Base-by-base conservation (phyloP, 2,888 invertebrate species). In the Digitonthophagus gazella region DNA sequence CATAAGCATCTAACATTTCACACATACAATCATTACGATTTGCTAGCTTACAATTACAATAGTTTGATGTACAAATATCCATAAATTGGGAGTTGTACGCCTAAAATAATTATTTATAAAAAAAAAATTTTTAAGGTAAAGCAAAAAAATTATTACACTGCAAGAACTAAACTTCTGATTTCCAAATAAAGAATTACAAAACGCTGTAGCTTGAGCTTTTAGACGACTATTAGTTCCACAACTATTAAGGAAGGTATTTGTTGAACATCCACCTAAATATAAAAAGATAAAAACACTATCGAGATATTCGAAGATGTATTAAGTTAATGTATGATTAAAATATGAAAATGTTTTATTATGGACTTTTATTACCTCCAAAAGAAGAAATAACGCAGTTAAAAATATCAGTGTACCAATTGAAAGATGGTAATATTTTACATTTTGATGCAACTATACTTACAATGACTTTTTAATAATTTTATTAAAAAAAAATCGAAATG, bases 1-100 rank as follows among this genome's bases (percentile, higher is more conserved):
- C 68, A 44, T 58, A 68, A 2, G 58, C 65, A 14, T 68, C 68
- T 3, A 65, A 19, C n/a, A 58, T 61, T 6, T 58, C 68, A 28
- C 68, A 68, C 15, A 68, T 6, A 15, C 68, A 68, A 22, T 65
- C 58, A 6, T 19, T 65, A 4, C 14, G 5, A 15, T 58, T 19
- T 15, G 16, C n/a, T 4, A 6, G 2, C 3, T 6, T 28, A 58
- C 68, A 68, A 14, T 15, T 16, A 15, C 68, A 68, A 18, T 65
- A 65, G 15, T 65, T 20, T 54, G 58, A 18, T 6, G 54, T 20
- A 55, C 68, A 68, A n/a, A 19, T 16, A 19, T 61, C 18, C 61
- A 61, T 61, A 18, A 61, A 61, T 19, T 16, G 16, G n/a, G 61
- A 18, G 18, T 15, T 3, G n/a, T 16, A 18, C 6, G 18, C 18